These are phyloP conservation scores for Pherbina coryleti DNA, from an alignment of 2,888 invertebrate genomes.

Conservation along the genomic window DNA sequence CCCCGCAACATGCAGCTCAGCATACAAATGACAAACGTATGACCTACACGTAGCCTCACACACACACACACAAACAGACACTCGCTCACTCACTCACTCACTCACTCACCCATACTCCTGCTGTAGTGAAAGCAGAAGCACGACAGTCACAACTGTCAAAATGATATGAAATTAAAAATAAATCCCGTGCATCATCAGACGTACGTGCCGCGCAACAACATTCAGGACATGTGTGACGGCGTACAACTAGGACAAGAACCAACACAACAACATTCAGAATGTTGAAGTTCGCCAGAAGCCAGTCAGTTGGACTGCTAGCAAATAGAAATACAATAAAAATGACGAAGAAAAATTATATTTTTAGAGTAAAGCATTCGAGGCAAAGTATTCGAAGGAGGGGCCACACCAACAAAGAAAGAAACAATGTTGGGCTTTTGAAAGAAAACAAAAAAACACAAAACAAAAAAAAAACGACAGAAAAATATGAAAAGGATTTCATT, in stretches of 20 bases:
- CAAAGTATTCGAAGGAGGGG: too few species aligned
- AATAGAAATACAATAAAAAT: constrained; percentile 17
- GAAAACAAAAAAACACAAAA: neutral
- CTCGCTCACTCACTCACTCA: constrained; percentile 12
- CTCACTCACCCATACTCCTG: neutral
- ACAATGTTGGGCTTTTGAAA: neutral
- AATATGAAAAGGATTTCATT: too few species aligned
- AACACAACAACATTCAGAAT: neutral
- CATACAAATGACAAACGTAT: neutral
- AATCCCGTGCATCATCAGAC: constrained; percentile 36
- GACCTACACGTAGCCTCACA: neutral
- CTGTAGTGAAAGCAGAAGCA: neutral
- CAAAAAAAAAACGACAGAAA: too few species aligned
- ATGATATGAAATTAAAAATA: constrained; percentile 40
- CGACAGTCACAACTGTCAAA: constrained; percentile 37
- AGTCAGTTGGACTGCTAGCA: constrained; percentile 4
- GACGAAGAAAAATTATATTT: constrained; percentile 26
- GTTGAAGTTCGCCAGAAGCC: neutral
- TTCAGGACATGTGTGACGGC: neutral
- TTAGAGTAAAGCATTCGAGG: neutral
- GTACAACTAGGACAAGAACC: neutral
- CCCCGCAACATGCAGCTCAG: neutral
- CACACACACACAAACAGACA: neutral
- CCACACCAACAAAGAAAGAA: too few species aligned
- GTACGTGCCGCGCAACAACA: constrained; percentile 25